Conservation (phyloP, 2,113 vertebrate genomes). For the Lutjanus erythropterus region DNA sequence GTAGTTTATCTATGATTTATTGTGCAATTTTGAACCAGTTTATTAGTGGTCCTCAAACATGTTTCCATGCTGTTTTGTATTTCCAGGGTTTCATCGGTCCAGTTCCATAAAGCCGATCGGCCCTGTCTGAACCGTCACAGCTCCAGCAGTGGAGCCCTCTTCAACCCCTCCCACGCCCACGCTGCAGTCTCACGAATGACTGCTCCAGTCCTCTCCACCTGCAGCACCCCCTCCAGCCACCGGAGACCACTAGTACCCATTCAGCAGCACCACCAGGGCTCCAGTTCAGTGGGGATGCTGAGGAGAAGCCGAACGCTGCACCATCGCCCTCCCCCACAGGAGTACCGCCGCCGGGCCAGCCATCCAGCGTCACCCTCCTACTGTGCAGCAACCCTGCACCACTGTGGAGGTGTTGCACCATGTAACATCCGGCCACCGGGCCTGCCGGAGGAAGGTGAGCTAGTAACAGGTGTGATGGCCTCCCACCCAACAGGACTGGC, state of each 20-base stretch:
- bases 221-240: slow-evolving; percentile 84
- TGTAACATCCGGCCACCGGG: slow-evolving; percentile 55
- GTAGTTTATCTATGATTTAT: background rate
- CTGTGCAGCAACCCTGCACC: slow-evolving; percentile 78
- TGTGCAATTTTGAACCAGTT: no score
- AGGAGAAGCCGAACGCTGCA: slow-evolving; percentile 85
- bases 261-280: slow-evolving; percentile 68
- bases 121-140: slow-evolving; percentile 84
- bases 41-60: background rate
- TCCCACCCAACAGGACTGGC: slow-evolving; percentile 53
- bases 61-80: slow-evolving; percentile 10
- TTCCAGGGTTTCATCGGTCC: slow-evolving; percentile 81
- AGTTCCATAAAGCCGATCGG: slow-evolving; percentile 81
- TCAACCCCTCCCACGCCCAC: slow-evolving; percentile 73
- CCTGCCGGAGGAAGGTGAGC: slow-evolving; percentile 67
- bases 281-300: slow-evolving; percentile 75
- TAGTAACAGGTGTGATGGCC: slow-evolving; percentile 43
- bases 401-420: slow-evolving; percentile 62
- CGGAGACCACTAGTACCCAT: slow-evolving; percentile 66
- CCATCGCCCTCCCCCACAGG: slow-evolving; percentile 76
- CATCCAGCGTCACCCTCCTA: slow-evolving; percentile 84
- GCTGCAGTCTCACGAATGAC: slow-evolving; percentile 60
- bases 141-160: slow-evolving; percentile 83
- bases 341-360: slow-evolving; percentile 84
- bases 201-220: slow-evolving; percentile 78